These are phyloP conservation scores for Tetragonula clypearis DNA, from an alignment of 1,140 invertebrate species.

Conservation along the genomic window DNA sequence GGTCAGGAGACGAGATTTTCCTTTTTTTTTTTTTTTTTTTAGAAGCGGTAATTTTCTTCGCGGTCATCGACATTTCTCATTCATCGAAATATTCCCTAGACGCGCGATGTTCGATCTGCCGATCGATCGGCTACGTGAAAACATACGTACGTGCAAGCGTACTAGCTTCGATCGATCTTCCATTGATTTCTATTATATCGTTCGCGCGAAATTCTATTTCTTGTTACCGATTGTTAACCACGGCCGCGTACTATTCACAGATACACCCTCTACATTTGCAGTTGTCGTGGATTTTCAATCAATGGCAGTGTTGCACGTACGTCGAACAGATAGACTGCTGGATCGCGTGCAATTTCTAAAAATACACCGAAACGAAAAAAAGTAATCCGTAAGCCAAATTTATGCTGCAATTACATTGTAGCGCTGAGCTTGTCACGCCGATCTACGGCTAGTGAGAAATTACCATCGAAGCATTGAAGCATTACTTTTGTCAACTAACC, in stretches of 20 bases:
- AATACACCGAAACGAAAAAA: background rate
- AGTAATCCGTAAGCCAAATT: background rate
- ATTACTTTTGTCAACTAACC: slow-evolving; percentile 3
- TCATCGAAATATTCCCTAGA: slow-evolving; percentile 12
- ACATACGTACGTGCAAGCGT: background rate
- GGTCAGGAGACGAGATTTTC: slow-evolving; percentile 67
- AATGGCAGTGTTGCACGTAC: background rate
- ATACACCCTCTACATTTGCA: slow-evolving; percentile 17
- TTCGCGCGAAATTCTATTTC: background rate
- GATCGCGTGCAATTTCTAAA: background rate
- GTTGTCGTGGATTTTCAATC: slow-evolving; percentile 8
- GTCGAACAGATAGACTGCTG: background rate
- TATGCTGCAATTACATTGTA: background rate
- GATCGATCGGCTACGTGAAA: background rate
- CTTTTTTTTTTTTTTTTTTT: slow-evolving; percentile 1
- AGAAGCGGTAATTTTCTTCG: slow-evolving; percentile 23
- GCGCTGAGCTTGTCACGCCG: background rate
- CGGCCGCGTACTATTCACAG: background rate
- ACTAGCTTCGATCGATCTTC: background rate
- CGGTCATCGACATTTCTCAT: slow-evolving; percentile 61
- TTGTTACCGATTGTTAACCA: background rate
- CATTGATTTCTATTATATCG: background rate
- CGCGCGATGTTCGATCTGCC: background rate
- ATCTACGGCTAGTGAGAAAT: background rate
- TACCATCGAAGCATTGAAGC: background rate